Evolutionary conservation across 1,140 invertebrate species (phyloP).

Genomic region (Micrasema minimum): DNA sequence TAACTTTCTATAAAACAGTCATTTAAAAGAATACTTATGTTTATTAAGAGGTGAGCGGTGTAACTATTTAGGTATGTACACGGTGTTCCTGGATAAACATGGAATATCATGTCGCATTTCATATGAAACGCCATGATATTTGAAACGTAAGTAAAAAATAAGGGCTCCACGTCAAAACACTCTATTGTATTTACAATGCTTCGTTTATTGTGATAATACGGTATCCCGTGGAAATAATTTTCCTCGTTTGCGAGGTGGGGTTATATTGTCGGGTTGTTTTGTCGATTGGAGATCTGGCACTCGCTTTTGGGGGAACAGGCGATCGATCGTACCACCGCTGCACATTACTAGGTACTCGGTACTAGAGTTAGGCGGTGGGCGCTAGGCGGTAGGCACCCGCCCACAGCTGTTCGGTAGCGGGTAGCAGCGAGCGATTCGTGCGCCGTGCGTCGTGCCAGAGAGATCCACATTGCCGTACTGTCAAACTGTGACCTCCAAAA

Average conservation of each 20-base stretch:
- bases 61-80: too few relatives aligned
- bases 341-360: background rate
- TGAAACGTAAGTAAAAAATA: too few relatives aligned
- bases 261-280: background rate
- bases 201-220: too few relatives aligned
- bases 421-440: slow-evolving; percentile 54
- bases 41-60: too few relatives aligned
- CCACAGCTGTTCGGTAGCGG: slow-evolving; percentile 46
- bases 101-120: too few relatives aligned
- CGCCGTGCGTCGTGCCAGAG: slow-evolving; percentile 43
- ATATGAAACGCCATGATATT: too few relatives aligned
- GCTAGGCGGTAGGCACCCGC: slow-evolving; percentile 24
- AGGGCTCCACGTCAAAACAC: too few relatives aligned
- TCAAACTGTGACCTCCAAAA: slow-evolving; percentile 16
- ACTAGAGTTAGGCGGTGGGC: background rate
- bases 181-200: too few relatives aligned
- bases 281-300: slow-evolving; percentile 1
- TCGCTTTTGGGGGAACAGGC: background rate
- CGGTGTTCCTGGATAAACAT: too few relatives aligned
- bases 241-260: background rate
- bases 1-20: too few relatives aligned
- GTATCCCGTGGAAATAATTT: background rate
- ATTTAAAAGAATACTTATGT: too few relatives aligned
- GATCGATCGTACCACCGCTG: slow-evolving; percentile 20
- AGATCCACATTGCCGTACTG: background rate